Base-by-base conservation (phyloP, 2,113 vertebrate species). In the Stegostoma tigrinum region DNA sequence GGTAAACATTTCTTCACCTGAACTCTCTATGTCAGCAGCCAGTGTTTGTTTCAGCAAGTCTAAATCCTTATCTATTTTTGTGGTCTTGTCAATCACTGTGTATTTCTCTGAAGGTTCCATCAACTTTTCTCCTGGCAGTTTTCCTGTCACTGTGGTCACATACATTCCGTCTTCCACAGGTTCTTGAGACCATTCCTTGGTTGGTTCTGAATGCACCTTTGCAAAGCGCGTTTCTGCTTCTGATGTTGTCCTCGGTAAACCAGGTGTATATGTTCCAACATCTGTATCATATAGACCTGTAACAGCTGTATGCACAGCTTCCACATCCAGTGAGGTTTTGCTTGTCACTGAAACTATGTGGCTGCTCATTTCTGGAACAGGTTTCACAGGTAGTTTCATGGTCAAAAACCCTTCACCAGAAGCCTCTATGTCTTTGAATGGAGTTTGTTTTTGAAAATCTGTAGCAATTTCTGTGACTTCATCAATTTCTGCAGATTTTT, bases 321-420 rank as follows among this genome's bases (percentile, higher is more conserved):
- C 3, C 12, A 7, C 27, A 67, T 27, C 91, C 4, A 68, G 2
- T 27, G 91, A 12, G 24, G 19, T 8, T 52, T 8, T 93, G 5
- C 42, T 93, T 10, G 55, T 72, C 45, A 72, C 8, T 48, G 68
- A 42, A 17, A 27, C 42, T 30, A 72, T 45, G 52, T 38, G 12
- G 3, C 67, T 38, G 27, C 23, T 72, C 15, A 24, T 68, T 45
- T 68, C 45, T 24, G 68, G 67, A 48, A 48, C 1, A 15, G 42
- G n/a, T 45, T 23, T 72, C 66, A 7, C 15, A 23, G 61, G 3
- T 55, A 24, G 2, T 30, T 55, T 87, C 24, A 38, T 89, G 34
- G 7, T n/a, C 61, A 78, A 34, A 12, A 21, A 38, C 52, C n/a
- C 95, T 70, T 96, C 83, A 48, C 67, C 95, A 72, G 75, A 96